phyloP scores from a whole-genome alignment of 23 tunicate species.

The Trididemnum miniatum region DNA sequence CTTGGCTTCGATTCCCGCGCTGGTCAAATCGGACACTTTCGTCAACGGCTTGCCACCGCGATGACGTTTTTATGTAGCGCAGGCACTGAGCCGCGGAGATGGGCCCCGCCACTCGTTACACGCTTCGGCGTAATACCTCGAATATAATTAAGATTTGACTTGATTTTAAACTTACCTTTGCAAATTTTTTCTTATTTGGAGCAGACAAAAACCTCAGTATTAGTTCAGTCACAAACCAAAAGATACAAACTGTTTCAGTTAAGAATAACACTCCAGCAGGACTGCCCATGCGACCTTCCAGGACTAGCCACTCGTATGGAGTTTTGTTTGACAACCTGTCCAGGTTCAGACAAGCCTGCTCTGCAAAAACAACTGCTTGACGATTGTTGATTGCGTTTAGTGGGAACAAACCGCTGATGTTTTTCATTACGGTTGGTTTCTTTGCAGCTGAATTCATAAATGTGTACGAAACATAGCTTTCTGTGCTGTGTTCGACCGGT shows the following conservation, averaged over 20 bases:
- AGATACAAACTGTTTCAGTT: slow-evolving; percentile 87
- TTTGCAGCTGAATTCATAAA: neutral
- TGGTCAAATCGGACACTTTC: no score
- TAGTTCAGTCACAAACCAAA: slow-evolving; percentile 97
- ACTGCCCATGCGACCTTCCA: slow-evolving; percentile 73
- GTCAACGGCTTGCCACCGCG: no score
- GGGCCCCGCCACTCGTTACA: no score
- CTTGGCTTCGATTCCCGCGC: no score
- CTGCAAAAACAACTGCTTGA: slow-evolving; percentile 9
- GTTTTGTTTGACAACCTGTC: slow-evolving; percentile 49
- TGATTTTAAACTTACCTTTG: slow-evolving; percentile 45
- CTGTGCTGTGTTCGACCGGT: neutral
- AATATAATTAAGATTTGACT: no score
- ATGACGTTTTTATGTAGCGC: no score
- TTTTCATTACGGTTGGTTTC: neutral
- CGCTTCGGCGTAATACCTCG: no score
- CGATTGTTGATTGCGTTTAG: neutral
- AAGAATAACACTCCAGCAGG: slow-evolving; percentile 81
- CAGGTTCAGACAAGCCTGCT: slow-evolving; percentile 49
- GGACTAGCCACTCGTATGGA: slow-evolving; percentile 68
- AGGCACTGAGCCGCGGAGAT: no score
- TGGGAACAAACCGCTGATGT: neutral
- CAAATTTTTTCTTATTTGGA: slow-evolving; percentile 73
- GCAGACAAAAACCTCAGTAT: slow-evolving; percentile 60
- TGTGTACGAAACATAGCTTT: neutral